These are phyloP conservation scores for Phenganax subtilis DNA, from an alignment of 92 coral and sea anemone genomes.

Conservation along the genomic window DNA sequence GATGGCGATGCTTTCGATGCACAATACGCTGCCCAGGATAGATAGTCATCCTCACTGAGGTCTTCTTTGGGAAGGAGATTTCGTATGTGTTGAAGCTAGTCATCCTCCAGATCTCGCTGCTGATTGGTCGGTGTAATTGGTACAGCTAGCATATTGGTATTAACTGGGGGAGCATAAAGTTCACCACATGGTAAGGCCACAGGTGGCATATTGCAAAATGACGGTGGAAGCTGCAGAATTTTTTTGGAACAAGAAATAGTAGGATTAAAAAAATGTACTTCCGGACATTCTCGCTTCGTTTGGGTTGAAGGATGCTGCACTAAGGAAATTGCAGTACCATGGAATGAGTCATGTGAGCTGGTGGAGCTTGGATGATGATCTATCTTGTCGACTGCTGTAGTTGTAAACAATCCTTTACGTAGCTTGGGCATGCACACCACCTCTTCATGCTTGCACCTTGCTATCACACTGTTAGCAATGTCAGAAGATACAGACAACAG, in stretches of 20 bases:
- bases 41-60: constrained; percentile 23
- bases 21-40: constrained; percentile 44
- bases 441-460: neutral
- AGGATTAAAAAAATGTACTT: neutral
- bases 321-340: constrained; percentile 45
- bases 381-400: constrained; percentile 36
- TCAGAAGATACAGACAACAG: constrained; percentile 18
- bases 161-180: neutral
- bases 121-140: neutral
- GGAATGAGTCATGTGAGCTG: constrained; percentile 42
- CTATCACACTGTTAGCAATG: constrained; percentile 26
- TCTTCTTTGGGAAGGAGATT: constrained; percentile 11
- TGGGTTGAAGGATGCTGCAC: constrained; percentile 29
- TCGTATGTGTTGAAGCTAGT: constrained; percentile 20
- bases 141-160: neutral
- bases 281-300: constrained; percentile 17
- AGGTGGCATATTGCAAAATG: constrained; percentile 15
- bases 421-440: constrained; percentile 13
- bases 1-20: constrained; percentile 23
- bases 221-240: constrained; percentile 8
- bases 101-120: neutral
- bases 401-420: constrained; percentile 12
- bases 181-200: neutral
- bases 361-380: constrained; percentile 43
- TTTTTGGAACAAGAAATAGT: neutral